A percentile compares a stretch with the other conserved stretches of the same genome.
Conservation (phyloP, 2,888 invertebrate genomes). For the Nasonia oneida region DNA sequence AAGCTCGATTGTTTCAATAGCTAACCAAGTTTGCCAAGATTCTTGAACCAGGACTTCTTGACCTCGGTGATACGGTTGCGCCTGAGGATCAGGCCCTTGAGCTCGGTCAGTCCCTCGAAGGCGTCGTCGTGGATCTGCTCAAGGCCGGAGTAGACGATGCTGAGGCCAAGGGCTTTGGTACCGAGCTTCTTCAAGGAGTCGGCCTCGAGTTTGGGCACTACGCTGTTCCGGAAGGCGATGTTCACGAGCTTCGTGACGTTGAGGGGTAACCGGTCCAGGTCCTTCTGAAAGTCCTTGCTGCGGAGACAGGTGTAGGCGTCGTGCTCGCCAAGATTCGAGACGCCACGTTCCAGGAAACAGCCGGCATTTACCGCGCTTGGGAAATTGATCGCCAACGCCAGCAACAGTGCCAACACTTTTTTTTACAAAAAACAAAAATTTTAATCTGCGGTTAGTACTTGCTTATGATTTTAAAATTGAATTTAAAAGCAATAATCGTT, state of each 20-base stretch:
- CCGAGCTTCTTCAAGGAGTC: conserved; percentile 50
- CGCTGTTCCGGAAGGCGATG: conserved; percentile 52
- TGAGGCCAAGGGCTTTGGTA: conserved; percentile 52
- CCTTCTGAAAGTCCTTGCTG: conserved; percentile 51
- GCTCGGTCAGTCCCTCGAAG: conserved; percentile 59
- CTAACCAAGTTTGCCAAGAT: conserved; percentile 58
- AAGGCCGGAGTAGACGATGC: conserved; percentile 57
- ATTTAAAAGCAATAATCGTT: background rate
- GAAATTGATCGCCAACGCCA: background rate
- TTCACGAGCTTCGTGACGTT: conserved; percentile 51
- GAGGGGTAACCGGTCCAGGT: conserved; percentile 49
- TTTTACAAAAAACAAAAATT: background rate
- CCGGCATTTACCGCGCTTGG: conserved; percentile 22
- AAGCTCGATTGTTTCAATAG: background rate
- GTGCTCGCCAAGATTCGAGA: conserved; percentile 51
- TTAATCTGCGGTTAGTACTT: background rate
- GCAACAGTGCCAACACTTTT: background rate
- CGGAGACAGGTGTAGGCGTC: conserved; percentile 57
- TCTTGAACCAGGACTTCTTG: conserved; percentile 61
- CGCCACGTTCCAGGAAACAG: conserved; percentile 55
- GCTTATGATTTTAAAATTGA: background rate
- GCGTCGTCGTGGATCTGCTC: conserved; percentile 59
- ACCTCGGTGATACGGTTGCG: conserved; percentile 54
- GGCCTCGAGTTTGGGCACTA: conserved; percentile 50
- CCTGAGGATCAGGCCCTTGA: conserved; percentile 57